Conservation (phyloP, 2,113 vertebrate genomes). For the Xiphophorus couchianus region DNA sequence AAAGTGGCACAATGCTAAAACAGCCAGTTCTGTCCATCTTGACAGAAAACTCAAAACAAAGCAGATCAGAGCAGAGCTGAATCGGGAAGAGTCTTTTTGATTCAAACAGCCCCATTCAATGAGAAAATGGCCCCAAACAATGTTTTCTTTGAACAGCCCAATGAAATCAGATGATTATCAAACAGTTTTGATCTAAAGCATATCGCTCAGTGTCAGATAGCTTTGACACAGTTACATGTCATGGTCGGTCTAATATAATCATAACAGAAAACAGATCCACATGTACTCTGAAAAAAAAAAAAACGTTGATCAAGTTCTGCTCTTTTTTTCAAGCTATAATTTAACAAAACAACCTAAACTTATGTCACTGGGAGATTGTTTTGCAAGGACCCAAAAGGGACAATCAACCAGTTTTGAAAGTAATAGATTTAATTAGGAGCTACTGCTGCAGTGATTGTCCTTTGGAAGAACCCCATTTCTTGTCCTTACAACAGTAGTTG, state of each 20-base stretch:
- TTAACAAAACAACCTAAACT: neutral
- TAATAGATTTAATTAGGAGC: neutral
- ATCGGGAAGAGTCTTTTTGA: neutral
- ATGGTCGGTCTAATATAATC: neutral
- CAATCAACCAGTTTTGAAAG: neutral
- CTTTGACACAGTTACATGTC: neutral
- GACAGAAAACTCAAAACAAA: neutral
- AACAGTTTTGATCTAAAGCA: constrained; percentile 15
- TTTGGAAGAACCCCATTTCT: neutral
- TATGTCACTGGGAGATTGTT: neutral
- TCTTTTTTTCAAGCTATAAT: neutral
- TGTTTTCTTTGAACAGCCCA: neutral
- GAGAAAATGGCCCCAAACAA: neutral
- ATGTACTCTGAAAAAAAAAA: neutral
- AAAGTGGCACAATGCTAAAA: neutral
- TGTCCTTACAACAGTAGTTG: neutral
- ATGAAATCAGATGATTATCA: constrained; percentile 19
- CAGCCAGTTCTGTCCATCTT: too few relatives aligned
- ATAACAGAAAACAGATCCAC: neutral
- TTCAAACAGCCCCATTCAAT: neutral
- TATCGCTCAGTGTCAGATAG: constrained; percentile 2
- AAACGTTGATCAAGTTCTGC: neutral
- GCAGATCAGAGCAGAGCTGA: neutral
- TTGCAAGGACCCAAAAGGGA: neutral
- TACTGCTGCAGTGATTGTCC: neutral